A percentile compares a stretch with the other conserved stretches of the same genome.
Evolutionary conservation across 35 echinoderm and acorn worm genomes (phyloP).

Genomic region (Lytechinus variegatus): DNA sequence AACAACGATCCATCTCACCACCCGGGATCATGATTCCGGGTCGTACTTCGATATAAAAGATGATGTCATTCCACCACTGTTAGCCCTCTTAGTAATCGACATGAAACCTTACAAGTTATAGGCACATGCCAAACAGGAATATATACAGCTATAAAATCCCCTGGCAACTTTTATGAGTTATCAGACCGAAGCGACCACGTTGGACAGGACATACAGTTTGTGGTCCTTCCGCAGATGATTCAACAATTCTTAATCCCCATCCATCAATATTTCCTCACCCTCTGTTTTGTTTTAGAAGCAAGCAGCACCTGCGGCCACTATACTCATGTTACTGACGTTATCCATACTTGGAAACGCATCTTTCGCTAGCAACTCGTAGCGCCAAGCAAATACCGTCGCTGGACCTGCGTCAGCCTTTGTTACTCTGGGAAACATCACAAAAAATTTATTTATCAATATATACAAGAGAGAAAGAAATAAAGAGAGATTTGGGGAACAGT

Average conservation of each 20-base stretch:
- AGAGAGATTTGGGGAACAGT: background rate
- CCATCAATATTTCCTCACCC: background rate
- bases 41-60: background rate
- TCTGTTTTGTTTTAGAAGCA: background rate
- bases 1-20: background rate
- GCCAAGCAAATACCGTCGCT: background rate
- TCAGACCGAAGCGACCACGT: background rate
- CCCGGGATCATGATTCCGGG: background rate
- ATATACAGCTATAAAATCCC: background rate
- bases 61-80: background rate
- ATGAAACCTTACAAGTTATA: background rate
- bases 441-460: background rate
- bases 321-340: background rate
- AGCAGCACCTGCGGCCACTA: background rate
- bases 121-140: background rate
- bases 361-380: background rate
- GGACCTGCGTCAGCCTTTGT: background rate
- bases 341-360: background rate
- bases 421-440: background rate
- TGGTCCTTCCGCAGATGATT: background rate
- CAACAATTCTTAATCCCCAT: background rate
- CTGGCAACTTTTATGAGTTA: background rate
- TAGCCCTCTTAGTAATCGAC: background rate
- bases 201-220: background rate
- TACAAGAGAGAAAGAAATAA: background rate